Conservation (phyloP, 2,888 invertebrate species). For the Allolobophora icterica region DNA sequence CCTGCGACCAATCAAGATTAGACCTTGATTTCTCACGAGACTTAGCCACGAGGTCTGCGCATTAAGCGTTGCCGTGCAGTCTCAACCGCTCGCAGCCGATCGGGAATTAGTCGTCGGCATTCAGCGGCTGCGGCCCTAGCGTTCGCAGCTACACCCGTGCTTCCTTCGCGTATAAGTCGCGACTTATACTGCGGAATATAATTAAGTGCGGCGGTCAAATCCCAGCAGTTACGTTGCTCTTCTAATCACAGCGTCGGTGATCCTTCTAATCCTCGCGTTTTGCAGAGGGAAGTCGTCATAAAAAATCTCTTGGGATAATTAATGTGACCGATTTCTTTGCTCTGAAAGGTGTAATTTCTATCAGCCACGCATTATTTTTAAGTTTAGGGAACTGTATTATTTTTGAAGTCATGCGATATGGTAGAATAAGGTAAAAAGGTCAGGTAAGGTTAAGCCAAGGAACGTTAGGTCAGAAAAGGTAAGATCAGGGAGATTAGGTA, state of each 20-base stretch:
- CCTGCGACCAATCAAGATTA: neutral
- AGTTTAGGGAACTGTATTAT: neutral
- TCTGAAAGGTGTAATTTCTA: neutral
- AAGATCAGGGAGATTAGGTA: no score
- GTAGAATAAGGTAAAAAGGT: neutral
- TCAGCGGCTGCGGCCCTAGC: neutral
- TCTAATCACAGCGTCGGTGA: neutral
- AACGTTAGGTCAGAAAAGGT: no score
- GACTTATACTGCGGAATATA: conserved; percentile 10
- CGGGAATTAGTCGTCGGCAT: neutral
- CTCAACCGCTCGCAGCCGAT: conserved; percentile 17
- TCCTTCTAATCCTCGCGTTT: neutral
- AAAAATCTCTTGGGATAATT: conserved; percentile 1
- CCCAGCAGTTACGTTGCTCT: neutral
- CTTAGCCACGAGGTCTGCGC: conserved; percentile 17
- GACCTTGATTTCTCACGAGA: neutral
- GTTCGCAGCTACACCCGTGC: neutral
- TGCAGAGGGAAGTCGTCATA: neutral
- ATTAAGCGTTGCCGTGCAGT: neutral
- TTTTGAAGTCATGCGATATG: neutral
- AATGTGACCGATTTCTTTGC: neutral
- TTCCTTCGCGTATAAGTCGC: neutral
- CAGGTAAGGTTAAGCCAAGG: neutral
- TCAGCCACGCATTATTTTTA: neutral
- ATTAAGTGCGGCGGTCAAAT: neutral